Base-by-base conservation (phyloP, 2,797 vertebrate genomes). In the Apodemus agrarius region DNA sequence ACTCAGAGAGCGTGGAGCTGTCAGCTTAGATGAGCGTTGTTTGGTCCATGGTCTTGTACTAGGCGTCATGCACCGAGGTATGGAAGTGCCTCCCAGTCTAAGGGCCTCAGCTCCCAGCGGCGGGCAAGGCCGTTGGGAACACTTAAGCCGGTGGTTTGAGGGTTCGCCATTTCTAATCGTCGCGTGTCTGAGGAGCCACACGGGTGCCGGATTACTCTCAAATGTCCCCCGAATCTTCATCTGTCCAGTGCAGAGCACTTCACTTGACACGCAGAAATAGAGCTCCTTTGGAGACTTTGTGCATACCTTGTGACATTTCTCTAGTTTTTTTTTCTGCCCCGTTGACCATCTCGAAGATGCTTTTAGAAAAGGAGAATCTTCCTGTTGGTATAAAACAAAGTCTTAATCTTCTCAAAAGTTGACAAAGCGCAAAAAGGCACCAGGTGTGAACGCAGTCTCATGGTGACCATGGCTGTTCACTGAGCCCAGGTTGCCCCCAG, bases 261-360 rank as follows among this genome's bases (percentile, higher is more conserved):
- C 49, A 26, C 6, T 9, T 22, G 40, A 3, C 12, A 19, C 6
- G 10, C 14, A 61, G 49, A 78, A 67, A 63, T 8, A 67, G 2
- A 75, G n/a, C 85, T 54, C 52, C 11, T 63, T 67, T 89, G 46
- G 90, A 43, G 46, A 94, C n/a, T 67, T 83, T 37, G 49, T 75
- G 72, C 10, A 72, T 31, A n/a, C 22, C 76, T 16, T 79, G 21
- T 82, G 22, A 16, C 17, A 17, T 88, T 88, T 88, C 46, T 8
- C 14, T 88, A 43, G n/a, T 61, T 43, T 46, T 46, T 46, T 46
- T 65, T 74, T 46, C 43, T 69, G 4, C 67, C 43, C 19, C 19
- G 83, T 81, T 17, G 75, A 65, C 26, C 65, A 86, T 31, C 52
- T 31, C 21, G 12, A 88, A 87, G 59, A 46, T 31, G 24, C 84